A percentile compares a stretch with the other conserved stretches of the same genome.
phyloP scores from a whole-genome alignment of 2,888 invertebrate species.

The Hedya salicella region DNA sequence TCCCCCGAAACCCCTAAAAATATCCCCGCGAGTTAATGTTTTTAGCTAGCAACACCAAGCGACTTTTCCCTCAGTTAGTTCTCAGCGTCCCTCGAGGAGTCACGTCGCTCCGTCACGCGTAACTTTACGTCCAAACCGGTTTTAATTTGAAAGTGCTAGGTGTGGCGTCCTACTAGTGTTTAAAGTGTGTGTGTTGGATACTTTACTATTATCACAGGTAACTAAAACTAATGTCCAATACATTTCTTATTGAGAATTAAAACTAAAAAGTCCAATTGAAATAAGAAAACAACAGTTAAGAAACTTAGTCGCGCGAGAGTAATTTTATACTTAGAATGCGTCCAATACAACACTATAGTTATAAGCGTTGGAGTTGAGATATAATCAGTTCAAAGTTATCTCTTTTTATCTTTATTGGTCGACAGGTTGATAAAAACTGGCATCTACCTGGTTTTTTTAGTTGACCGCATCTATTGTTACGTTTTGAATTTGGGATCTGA shows the following conservation, averaged over 20 bases:
- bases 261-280: background rate
- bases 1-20: conserved; percentile 3
- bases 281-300: conserved; percentile 21
- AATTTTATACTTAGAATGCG: conserved; percentile 17
- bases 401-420: conserved; percentile 19
- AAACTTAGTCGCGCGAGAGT: conserved; percentile 14
- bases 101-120: conserved; percentile 56
- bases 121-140: conserved; percentile 82
- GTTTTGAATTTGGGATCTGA: conserved; percentile 20
- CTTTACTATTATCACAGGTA: conserved; percentile 31
- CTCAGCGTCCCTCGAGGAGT: conserved; percentile 61
- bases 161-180: conserved; percentile 57
- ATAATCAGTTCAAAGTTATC: conserved; percentile 22
- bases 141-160: conserved; percentile 74
- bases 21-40: background rate
- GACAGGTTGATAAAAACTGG: conserved; percentile 40
- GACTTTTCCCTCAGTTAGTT: conserved; percentile 58
- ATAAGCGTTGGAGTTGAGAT: background rate
- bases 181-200: conserved; percentile 42
- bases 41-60: conserved; percentile 60
- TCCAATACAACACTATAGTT: background rate
- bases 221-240: background rate
- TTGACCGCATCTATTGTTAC: conserved; percentile 39
- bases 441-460: conserved; percentile 41
- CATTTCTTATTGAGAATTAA: background rate